These are phyloP conservation scores for Cephalopholis sonnerati DNA, from an alignment of 2,113 vertebrate genomes.

Conservation along the genomic window DNA sequence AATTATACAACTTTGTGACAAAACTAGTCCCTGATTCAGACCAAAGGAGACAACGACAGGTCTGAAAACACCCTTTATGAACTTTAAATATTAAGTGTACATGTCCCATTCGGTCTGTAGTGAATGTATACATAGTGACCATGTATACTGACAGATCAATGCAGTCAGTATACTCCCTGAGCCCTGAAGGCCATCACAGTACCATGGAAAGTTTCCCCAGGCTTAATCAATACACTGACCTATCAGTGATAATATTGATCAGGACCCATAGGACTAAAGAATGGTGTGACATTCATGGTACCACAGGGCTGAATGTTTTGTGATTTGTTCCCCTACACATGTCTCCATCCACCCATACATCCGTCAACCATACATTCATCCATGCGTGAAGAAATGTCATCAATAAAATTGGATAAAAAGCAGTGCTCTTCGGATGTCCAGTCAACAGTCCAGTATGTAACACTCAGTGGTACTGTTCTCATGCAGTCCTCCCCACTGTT, in stretches of 20 bases:
- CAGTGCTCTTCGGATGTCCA: not conserved
- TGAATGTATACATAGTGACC: not conserved
- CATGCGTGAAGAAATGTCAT: not conserved
- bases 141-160: not conserved
- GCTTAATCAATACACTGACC: constrained; percentile 21
- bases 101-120: not conserved
- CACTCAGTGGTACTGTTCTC: not conserved
- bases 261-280: not conserved
- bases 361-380: not conserved
- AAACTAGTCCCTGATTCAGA: no score
- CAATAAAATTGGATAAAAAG: not conserved
- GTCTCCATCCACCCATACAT: not conserved
- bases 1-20: no score
- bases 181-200: constrained; percentile 6
- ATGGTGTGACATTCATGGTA: not conserved
- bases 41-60: no score
- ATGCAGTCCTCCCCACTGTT: no score
- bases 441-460: not conserved
- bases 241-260: constrained; percentile 28
- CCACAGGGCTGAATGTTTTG: not conserved
- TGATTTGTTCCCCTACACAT: not conserved
- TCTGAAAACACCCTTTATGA: not conserved
- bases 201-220: constrained; percentile 31
- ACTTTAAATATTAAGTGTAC: not conserved
- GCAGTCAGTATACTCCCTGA: constrained; percentile 8